Percentiles rank a stretch among this genome's conserved stretches.
Conservation (phyloP, 2,888 invertebrate genomes). For the Yponomeuta evonymella region DNA sequence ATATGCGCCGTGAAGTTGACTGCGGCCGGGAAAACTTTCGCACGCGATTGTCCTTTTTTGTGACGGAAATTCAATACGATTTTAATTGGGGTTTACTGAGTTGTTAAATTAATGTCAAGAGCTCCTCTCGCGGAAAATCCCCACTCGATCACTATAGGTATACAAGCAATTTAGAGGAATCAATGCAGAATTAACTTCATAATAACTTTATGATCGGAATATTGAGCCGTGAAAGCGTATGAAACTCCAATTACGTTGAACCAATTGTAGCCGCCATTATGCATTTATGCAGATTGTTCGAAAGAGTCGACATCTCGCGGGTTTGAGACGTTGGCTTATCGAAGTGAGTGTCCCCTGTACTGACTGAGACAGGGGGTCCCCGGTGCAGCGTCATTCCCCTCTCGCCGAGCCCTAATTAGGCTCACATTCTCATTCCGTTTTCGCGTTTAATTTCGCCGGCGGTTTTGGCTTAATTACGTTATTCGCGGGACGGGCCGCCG, state of each 20-base stretch:
- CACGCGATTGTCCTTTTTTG: neutral
- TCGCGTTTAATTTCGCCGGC: conserved; percentile 77
- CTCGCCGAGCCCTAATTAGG: conserved; percentile 73
- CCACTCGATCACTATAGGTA: neutral
- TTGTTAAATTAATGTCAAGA: neutral
- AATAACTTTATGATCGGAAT: neutral
- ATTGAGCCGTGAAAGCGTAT: neutral
- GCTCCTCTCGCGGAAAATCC: neutral
- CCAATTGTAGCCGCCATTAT: neutral
- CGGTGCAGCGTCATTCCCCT: conserved; percentile 34
- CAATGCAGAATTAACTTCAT: too few relatives aligned
- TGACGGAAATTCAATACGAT: neutral
- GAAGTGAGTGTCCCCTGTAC: neutral
- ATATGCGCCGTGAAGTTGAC: neutral
- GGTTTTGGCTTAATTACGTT: conserved; percentile 77
- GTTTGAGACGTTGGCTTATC: neutral
- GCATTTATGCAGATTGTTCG: conserved; percentile 8
- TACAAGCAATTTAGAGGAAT: neutral
- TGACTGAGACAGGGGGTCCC: conserved; percentile 15
- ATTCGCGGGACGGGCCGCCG: conserved; percentile 54
- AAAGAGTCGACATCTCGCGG: conserved; percentile 1
- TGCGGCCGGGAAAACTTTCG: neutral
- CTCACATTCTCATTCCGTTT: conserved; percentile 78
- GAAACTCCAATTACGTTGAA: neutral
- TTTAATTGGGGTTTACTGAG: neutral